A percentile compares a stretch with the other conserved stretches of the same genome.
These are phyloP conservation scores for Picathartes gymnocephalus DNA, from an alignment of 2,113 vertebrate species.

Conservation along the genomic window DNA sequence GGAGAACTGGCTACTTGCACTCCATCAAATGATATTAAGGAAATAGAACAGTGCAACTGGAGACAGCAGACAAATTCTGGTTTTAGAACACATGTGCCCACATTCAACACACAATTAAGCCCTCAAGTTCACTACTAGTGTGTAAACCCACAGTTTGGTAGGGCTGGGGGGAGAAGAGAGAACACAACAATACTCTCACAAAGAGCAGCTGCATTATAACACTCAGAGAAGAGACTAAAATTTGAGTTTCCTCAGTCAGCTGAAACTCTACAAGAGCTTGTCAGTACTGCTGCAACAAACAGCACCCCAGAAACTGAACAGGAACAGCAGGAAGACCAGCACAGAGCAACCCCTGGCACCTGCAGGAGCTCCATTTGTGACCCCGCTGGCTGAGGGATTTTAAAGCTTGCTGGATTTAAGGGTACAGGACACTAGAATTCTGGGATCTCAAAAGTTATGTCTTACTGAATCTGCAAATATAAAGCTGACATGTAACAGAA, in stretches of 20 bases:
- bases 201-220: neutral
- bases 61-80: neutral
- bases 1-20: neutral
- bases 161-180: neutral
- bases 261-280: neutral
- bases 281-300: neutral
- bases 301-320: neutral
- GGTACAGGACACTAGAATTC: neutral
- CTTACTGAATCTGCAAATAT: slow-evolving; percentile 2
- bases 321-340: neutral
- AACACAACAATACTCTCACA: neutral
- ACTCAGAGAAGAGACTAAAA: neutral
- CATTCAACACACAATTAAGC: neutral
- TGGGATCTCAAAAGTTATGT: neutral
- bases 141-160: neutral
- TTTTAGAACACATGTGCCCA: neutral
- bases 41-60: neutral
- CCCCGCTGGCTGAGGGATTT: neutral
- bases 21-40: neutral
- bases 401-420: neutral
- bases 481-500: neutral
- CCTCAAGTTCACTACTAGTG: neutral
- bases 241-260: neutral
- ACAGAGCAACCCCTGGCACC: neutral
- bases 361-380: neutral